These are phyloP conservation scores for Phacellophora camtschatica DNA, from an alignment of 30 jellyfish, hydroid and myxozoan species.

Conservation along the genomic window DNA sequence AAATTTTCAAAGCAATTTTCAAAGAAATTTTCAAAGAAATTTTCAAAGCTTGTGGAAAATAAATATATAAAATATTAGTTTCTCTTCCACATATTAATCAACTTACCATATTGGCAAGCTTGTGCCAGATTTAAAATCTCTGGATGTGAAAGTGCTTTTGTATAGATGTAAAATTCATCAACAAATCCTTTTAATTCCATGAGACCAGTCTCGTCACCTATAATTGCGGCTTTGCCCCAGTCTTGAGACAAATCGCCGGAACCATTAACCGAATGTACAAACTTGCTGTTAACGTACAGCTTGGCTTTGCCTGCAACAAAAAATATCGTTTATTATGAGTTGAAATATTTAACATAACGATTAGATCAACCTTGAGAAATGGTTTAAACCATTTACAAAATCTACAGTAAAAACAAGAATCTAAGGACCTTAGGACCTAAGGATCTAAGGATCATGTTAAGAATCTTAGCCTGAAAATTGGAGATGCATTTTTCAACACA, in stretches of 20 bases:
- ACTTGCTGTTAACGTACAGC: conserved; percentile 70
- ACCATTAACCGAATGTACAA: conserved; percentile 68
- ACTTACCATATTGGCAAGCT: conserved; percentile 93
- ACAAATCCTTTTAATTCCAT: conserved; percentile 81
- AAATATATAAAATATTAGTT: too few species aligned
- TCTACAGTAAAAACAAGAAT: too few species aligned
- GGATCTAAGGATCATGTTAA: too few species aligned
- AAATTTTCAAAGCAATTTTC: too few species aligned
- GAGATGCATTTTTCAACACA: background rate
- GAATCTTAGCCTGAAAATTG: background rate
- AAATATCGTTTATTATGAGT: too few species aligned
- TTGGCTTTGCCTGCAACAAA: conserved; percentile 79
- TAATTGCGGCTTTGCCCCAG: conserved; percentile 92
- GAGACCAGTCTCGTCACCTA: conserved; percentile 82
- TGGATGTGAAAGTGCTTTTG: conserved; percentile 72
- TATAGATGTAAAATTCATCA: conserved; percentile 85
- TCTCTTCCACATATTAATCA: too few species aligned
- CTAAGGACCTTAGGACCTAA: too few species aligned
- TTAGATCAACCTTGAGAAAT: too few species aligned
- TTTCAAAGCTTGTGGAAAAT: too few species aligned
- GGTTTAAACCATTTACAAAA: too few species aligned
- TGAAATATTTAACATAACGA: too few species aligned
- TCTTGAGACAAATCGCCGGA: conserved; percentile 82
- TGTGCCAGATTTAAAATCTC: conserved; percentile 84
- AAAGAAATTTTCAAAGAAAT: too few species aligned